A percentile compares a stretch with the other conserved stretches of the same genome.
These are phyloP conservation scores for Oscheius sp. DNA, from an alignment of 2,888 invertebrate genomes.

Conservation along the genomic window DNA sequence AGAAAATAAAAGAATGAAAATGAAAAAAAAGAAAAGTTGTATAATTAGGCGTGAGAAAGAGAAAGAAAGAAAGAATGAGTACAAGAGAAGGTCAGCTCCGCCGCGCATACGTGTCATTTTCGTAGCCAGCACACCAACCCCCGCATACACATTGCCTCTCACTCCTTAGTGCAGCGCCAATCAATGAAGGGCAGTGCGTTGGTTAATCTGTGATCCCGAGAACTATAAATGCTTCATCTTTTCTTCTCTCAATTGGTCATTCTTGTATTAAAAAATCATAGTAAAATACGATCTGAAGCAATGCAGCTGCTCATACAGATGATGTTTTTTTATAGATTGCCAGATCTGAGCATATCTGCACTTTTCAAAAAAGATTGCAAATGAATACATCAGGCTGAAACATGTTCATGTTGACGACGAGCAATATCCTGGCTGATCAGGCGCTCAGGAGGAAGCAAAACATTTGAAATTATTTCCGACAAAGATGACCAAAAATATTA, in stretches of 20 bases:
- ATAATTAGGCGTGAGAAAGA: too few species aligned
- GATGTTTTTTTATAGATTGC: too few species aligned
- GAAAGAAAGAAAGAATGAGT: not conserved
- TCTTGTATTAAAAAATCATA: not conserved
- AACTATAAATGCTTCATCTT: not conserved
- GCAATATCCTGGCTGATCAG: too few species aligned
- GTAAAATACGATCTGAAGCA: not conserved
- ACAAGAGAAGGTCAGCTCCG: not conserved
- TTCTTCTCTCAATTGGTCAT: too few species aligned
- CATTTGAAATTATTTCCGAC: too few species aligned
- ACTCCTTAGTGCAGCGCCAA: constrained; percentile 25
- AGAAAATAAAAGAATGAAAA: not conserved
- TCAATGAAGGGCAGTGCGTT: constrained; percentile 20
- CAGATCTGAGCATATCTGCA: too few species aligned
- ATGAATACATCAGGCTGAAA: too few species aligned
- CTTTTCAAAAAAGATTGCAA: too few species aligned
- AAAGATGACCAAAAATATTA: too few species aligned
- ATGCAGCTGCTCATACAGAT: not conserved
- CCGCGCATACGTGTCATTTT: constrained; percentile 17
- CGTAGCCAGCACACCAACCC: constrained; percentile 23
- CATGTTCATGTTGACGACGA: too few species aligned
- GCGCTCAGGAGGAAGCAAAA: too few species aligned
- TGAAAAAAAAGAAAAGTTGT: not conserved
- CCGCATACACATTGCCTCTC: constrained; percentile 22
- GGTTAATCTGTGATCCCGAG: constrained; percentile 23